phyloP scores from a whole-genome alignment of 2,888 invertebrate species.

The Orchesella flavescens region DNA sequence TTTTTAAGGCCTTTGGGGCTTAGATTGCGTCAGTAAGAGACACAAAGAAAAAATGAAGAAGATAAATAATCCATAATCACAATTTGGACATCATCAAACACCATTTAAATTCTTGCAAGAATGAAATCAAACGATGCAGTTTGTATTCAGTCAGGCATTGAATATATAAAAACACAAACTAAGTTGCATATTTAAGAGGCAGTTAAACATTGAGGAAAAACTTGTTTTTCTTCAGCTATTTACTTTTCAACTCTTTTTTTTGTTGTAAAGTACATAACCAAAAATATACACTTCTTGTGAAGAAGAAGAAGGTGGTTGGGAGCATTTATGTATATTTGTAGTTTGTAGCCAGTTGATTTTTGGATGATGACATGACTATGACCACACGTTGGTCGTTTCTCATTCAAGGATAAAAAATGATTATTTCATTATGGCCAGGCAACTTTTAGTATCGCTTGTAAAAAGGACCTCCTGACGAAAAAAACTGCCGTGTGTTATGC shows the following conservation, averaged over 20 bases:
- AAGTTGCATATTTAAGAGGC: too few species aligned
- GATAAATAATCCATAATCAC: slow-evolving; percentile 20
- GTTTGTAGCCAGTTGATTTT: background rate
- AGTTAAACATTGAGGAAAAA: background rate
- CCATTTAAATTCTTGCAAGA: background rate
- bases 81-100: slow-evolving; percentile 3
- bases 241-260: background rate
- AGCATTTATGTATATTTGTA: too few species aligned
- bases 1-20: too few species aligned
- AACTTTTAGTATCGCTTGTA: too few species aligned
- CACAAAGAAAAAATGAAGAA: background rate
- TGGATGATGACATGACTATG: slow-evolving; percentile 9
- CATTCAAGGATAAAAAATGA: slow-evolving; percentile 38
- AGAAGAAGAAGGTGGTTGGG: background rate
- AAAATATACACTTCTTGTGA: background rate
- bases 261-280: background rate
- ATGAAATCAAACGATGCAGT: background rate
- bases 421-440: slow-evolving; percentile 22
- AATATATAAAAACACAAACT: too few species aligned
- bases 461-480: background rate
- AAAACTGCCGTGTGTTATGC: background rate
- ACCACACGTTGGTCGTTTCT: slow-evolving; percentile 18
- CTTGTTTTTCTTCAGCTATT: slow-evolving; percentile 14
- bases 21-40: background rate
- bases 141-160: too few species aligned